phyloP scores from a whole-genome alignment of 2,113 vertebrate genomes.

The Apaloderma vittatum region DNA sequence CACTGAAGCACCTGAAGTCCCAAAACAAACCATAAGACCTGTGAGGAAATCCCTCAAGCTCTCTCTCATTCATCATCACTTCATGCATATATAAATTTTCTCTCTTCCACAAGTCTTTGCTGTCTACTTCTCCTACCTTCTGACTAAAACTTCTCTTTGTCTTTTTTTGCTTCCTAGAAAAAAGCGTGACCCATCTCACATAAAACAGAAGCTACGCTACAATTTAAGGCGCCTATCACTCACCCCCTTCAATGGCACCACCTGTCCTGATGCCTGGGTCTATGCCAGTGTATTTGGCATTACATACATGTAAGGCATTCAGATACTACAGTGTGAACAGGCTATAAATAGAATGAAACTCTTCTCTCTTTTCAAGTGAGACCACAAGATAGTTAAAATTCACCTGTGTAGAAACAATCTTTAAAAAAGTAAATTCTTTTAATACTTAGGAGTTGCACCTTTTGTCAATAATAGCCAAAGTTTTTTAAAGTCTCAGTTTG shows the following conservation, averaged over 20 bases:
- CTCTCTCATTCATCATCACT: background rate
- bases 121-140: background rate
- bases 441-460: background rate
- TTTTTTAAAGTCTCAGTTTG: background rate
- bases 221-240: background rate
- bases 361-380: background rate
- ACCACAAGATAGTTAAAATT: background rate
- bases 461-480: background rate
- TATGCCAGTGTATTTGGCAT: slow-evolving; percentile 1
- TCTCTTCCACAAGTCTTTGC: background rate
- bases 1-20: background rate
- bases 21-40: background rate
- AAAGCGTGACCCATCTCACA: background rate
- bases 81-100: background rate
- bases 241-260: slow-evolving; percentile 22
- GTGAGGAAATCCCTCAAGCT: background rate
- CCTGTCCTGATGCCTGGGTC: slow-evolving; percentile 9
- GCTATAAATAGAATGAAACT: slow-evolving; percentile 54
- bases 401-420: background rate
- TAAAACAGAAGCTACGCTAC: background rate
- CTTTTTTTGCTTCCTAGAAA: background rate
- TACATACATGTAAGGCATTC: background rate
- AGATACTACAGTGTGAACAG: background rate
- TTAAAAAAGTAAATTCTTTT: background rate
- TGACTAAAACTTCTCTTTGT: background rate